Conservation (phyloP, 2,888 invertebrate species). For the Actias luna region DNA sequence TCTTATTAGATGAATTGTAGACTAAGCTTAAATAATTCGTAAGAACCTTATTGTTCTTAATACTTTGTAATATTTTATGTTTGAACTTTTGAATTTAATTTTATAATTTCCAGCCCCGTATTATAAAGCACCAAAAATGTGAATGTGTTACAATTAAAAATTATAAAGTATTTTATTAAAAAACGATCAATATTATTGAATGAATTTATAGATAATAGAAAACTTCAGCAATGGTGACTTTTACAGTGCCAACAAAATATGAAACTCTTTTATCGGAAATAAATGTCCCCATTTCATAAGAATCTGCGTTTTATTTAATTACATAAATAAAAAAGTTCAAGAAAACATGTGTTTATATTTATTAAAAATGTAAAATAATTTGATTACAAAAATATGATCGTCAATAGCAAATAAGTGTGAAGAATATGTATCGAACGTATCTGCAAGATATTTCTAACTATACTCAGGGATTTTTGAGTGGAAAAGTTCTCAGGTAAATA, state of each 20-base stretch:
- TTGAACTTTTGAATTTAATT: neutral
- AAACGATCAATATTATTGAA: neutral
- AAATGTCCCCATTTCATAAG: no score
- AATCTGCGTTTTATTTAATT: no score
- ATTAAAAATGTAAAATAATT: no score
- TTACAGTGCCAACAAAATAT: slow-evolving; percentile 1
- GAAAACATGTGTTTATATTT: neutral
- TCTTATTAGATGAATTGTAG: neutral
- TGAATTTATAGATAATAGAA: neutral
- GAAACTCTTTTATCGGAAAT: slow-evolving; percentile 5
- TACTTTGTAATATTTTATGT: neutral
- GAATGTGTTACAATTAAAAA: neutral
- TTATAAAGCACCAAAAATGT: neutral
- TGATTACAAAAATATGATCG: no score
- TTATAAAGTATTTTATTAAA: neutral
- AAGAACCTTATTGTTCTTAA: neutral
- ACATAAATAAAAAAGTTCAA: neutral
- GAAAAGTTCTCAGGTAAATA: neutral
- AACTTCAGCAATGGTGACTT: neutral
- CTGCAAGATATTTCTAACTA: neutral
- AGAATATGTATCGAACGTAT: neutral
- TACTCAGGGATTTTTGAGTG: neutral
- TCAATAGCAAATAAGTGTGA: no score
- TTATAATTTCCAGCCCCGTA: neutral
- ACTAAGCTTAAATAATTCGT: neutral